Conservation (phyloP, 2,113 vertebrate species). For the Apodemus sylvaticus region DNA sequence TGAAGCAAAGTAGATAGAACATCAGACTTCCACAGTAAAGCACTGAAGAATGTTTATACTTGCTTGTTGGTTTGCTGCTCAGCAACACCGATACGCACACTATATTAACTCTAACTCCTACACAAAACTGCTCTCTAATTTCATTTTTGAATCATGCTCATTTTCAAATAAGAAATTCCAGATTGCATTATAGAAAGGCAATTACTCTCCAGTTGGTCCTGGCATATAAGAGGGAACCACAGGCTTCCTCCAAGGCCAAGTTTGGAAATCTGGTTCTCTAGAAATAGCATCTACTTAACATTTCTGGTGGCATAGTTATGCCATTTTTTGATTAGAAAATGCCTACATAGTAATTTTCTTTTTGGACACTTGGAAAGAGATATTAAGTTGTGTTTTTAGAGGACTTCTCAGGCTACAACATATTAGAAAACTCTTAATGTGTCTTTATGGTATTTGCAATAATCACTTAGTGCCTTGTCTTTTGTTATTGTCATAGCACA, state of each 20-base stretch:
- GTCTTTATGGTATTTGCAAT: neutral
- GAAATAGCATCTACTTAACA: slow-evolving; percentile 14
- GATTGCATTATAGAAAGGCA: neutral
- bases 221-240: neutral
- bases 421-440: neutral
- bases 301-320: neutral
- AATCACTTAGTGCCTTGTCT: neutral
- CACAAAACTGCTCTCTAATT: slow-evolving; percentile 13
- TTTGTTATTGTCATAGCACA: neutral
- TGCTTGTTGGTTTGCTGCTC: slow-evolving; percentile 15
- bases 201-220: neutral
- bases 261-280: neutral
- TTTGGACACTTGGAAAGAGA: neutral
- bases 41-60: neutral
- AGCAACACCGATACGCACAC: neutral
- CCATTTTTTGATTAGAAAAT: neutral
- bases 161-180: slow-evolving; percentile 47
- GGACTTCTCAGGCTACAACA: neutral
- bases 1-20: slow-evolving; percentile 35
- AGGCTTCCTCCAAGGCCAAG: slow-evolving; percentile 3
- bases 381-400: neutral
- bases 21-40: neutral
- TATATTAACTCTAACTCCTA: neutral
- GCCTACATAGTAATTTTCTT: neutral
- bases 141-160: neutral